Evolutionary conservation across 2,888 invertebrate species (phyloP).

Genomic region (Melikaiella ostensackeni): DNA sequence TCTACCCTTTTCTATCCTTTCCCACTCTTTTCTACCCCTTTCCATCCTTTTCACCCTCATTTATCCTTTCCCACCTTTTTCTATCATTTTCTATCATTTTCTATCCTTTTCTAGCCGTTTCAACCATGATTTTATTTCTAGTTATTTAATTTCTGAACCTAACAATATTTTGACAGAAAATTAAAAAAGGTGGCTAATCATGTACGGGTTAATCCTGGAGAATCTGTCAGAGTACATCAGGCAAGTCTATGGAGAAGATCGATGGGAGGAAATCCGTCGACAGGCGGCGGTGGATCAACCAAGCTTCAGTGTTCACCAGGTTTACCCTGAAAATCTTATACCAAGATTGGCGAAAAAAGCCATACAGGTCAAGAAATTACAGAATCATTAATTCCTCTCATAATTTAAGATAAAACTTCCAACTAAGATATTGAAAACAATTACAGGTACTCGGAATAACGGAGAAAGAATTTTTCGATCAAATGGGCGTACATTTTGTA

Average conservation of each 20-base stretch:
- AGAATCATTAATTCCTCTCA: not conserved
- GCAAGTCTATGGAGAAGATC: slow-evolving; percentile 94
- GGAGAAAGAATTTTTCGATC: slow-evolving; percentile 94
- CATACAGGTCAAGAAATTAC: slow-evolving; percentile 83
- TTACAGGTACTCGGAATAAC: slow-evolving; percentile 90
- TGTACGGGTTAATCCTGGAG: slow-evolving; percentile 98
- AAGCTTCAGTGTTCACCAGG: slow-evolving; percentile 93
- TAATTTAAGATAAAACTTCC: not conserved
- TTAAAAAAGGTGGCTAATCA: slow-evolving; percentile 71
- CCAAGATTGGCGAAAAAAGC: slow-evolving; percentile 91
- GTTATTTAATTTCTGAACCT: not conserved
- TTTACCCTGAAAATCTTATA: slow-evolving; percentile 94
- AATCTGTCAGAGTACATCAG: slow-evolving; percentile 96
- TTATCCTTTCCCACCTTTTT: no score
- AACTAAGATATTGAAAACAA: not conserved
- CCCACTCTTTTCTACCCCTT: no score
- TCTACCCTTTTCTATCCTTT: no score
- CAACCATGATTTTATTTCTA: no score
- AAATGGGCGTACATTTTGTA: slow-evolving; percentile 96
- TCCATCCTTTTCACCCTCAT: not conserved
- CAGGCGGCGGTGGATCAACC: slow-evolving; percentile 92
- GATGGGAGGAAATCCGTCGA: slow-evolving; percentile 94
- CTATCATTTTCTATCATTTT: no score
- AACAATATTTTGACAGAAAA: slow-evolving; percentile 41
- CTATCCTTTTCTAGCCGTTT: no score